A percentile compares a stretch with the other conserved stretches of the same genome.
Evolutionary conservation across 2,888 invertebrate species (phyloP).

Genomic region (Leptinotarsa peninsularis): DNA sequence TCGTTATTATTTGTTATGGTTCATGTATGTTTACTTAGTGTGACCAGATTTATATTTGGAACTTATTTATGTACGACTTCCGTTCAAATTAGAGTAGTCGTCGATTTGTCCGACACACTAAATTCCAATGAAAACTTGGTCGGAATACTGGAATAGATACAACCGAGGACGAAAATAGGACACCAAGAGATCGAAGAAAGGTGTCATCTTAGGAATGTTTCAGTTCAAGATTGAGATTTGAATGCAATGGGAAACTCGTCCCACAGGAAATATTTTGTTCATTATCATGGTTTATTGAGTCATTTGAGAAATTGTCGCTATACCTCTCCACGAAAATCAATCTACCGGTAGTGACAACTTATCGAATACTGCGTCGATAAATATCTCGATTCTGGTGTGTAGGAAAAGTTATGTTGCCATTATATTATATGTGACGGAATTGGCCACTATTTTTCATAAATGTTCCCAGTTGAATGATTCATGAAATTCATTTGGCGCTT

Average conservation of each 20-base stretch:
- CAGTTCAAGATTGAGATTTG: background rate
- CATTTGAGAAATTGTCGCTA: too few species aligned
- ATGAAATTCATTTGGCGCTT: too few species aligned
- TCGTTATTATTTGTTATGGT: slow-evolving; percentile 19
- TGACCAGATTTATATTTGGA: slow-evolving; percentile 20
- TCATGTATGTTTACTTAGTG: background rate
- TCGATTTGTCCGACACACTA: background rate
- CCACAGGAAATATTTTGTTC: too few species aligned
- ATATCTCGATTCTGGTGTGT: too few species aligned
- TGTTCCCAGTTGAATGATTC: too few species aligned
- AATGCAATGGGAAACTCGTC: background rate
- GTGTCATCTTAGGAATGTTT: background rate
- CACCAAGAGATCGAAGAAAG: background rate
- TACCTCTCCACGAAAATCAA: too few species aligned
- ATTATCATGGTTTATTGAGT: too few species aligned
- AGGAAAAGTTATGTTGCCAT: too few species aligned
- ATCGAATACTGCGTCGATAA: too few species aligned
- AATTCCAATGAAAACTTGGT: background rate
- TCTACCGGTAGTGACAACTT: too few species aligned
- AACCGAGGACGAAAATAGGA: background rate
- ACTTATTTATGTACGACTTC: slow-evolving; percentile 15
- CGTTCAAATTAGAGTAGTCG: background rate
- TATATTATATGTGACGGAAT: too few species aligned
- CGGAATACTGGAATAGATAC: slow-evolving; percentile 3
- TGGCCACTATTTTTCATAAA: too few species aligned